Percentiles rank a stretch among this genome's conserved stretches.
phyloP scores from a whole-genome alignment of 2,888 invertebrate species.

The Ctena decussata region DNA sequence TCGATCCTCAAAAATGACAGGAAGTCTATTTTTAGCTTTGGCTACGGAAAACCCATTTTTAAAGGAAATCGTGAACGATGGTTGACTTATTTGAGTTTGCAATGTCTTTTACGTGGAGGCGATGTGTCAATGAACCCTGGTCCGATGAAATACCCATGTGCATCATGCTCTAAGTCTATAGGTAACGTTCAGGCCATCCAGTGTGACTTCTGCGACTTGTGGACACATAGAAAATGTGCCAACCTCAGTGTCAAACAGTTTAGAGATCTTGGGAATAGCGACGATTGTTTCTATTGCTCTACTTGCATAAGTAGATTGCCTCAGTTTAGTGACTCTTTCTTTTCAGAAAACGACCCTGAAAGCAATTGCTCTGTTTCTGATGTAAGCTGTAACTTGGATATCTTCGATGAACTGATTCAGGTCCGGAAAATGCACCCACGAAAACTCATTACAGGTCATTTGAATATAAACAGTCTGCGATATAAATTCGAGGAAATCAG shows the following conservation, averaged over 20 bases:
- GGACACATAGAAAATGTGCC: neutral
- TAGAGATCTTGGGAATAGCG: neutral
- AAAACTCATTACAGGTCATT: slow-evolving; percentile 5
- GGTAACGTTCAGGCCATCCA: neutral
- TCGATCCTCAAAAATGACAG: neutral
- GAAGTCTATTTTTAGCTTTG: neutral
- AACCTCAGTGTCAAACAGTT: neutral
- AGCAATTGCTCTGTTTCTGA: neutral
- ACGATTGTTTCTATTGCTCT: neutral
- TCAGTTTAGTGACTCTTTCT: neutral
- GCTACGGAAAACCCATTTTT: neutral
- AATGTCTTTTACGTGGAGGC: neutral
- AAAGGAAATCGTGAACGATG: neutral
- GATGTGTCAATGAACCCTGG: neutral
- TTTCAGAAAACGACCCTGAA: neutral
- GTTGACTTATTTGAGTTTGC: neutral
- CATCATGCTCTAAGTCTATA: neutral
- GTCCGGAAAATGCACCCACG: slow-evolving; percentile 4
- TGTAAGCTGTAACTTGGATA: neutral
- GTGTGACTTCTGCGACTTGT: neutral
- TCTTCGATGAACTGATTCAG: neutral
- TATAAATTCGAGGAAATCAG: slow-evolving; percentile 28
- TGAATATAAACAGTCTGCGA: slow-evolving; percentile 30
- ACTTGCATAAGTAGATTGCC: neutral
- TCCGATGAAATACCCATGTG: neutral